Evolutionary conservation across 2,888 invertebrate species (phyloP).

Genomic region (Pinctada fucata): DNA sequence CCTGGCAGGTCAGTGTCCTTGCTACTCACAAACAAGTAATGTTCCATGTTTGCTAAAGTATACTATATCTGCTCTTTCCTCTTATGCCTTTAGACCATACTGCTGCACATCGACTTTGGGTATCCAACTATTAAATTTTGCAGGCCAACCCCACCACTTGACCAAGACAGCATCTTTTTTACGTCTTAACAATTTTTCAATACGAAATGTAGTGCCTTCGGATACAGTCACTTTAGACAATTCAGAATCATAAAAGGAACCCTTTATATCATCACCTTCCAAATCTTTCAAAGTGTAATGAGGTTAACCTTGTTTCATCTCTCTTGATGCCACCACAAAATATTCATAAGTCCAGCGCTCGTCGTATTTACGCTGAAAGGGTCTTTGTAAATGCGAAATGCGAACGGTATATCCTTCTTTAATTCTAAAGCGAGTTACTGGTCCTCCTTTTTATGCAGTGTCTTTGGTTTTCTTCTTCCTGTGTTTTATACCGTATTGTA

Average conservation of each 20-base stretch:
- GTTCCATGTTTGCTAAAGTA: not conserved
- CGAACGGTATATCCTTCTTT: not conserved
- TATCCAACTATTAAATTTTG: slow-evolving; percentile 9
- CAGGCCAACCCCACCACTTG: slow-evolving; percentile 14
- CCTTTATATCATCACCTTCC: not conserved
- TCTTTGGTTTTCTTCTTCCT: slow-evolving; percentile 1
- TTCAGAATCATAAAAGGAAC: slow-evolving; percentile 1
- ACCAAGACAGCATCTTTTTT: not conserved
- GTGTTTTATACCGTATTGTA: not conserved
- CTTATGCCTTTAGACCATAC: not conserved
- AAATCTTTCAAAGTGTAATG: slow-evolving; percentile 7
- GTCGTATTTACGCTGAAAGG: slow-evolving; percentile 3
- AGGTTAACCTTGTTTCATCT: not conserved
- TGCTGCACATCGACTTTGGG: not conserved
- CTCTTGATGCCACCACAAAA: not conserved
- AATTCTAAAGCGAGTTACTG: not conserved
- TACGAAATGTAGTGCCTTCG: not conserved
- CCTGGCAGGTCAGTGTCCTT: not conserved
- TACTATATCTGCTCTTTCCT: not conserved
- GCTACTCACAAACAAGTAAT: not conserved
- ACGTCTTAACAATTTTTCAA: not conserved
- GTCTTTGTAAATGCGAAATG: slow-evolving; percentile 5
- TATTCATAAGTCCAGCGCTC: slow-evolving; percentile 14
- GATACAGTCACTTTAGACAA: slow-evolving; percentile 1
- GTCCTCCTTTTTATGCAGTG: not conserved